phyloP scores from a whole-genome alignment of 1,140 invertebrate genomes.

The Eueides isabella region DNA sequence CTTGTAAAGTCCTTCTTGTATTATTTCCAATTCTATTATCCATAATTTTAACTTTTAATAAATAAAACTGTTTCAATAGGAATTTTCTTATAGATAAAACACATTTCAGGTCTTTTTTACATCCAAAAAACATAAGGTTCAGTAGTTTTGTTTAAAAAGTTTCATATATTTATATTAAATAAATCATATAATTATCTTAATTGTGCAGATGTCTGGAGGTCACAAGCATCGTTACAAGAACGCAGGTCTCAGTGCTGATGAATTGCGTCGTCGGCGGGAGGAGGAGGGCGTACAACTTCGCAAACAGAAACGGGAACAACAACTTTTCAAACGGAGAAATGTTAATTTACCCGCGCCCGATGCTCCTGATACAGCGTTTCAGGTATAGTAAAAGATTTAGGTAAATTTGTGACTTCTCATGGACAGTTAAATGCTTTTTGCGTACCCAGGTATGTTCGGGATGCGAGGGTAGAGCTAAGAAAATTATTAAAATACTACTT shows the following conservation, averaged over 20 bases:
- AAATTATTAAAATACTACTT: too few species aligned
- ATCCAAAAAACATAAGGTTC: too few species aligned
- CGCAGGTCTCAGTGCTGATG: conserved; percentile 94
- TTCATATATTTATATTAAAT: background rate
- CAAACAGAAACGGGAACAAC: conserved; percentile 97
- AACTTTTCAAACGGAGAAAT: conserved; percentile 96
- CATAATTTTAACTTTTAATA: background rate
- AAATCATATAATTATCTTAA: background rate
- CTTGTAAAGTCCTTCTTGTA: background rate
- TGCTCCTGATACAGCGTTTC: conserved; percentile 60
- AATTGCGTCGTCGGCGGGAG: conserved; percentile 94
- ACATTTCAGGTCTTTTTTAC: too few species aligned
- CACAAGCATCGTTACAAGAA: conserved; percentile 99
- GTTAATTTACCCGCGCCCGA: conserved; percentile 84
- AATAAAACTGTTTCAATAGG: background rate
- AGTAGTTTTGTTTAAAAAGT: background rate
- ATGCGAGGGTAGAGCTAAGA: too few species aligned
- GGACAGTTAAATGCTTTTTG: too few species aligned
- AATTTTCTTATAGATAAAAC: background rate
- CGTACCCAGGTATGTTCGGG: too few species aligned
- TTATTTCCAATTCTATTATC: background rate
- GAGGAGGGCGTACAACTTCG: conserved; percentile 97
- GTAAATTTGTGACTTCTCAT: too few species aligned
- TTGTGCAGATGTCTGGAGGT: conserved; percentile 87
- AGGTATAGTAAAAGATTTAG: conserved; percentile 44